Base-by-base conservation (phyloP, 2,888 invertebrate species). In the Noctua janthina region DNA sequence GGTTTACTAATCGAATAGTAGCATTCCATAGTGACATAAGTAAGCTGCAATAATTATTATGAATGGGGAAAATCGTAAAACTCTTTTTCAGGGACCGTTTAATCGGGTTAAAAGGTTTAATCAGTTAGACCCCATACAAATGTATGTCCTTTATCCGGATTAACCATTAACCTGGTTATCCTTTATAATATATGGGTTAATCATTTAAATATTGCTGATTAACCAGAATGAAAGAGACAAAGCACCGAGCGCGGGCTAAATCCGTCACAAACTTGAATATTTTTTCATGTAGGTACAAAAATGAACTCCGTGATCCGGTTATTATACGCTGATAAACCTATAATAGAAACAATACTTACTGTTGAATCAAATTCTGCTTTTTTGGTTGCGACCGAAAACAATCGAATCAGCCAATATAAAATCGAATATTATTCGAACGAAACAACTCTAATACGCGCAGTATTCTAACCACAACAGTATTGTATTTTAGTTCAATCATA, bases 341-440 rank as follows among this genome's bases (percentile, higher is more conserved):
- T 11, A 56, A 10, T 10, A 56, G 23, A 20, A n/a, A 64, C 64
- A 64, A 15, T 17, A 35, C 35, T 64, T 66, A 10, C 66, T 39
- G 20, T 66, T 13, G 23, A 67, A 13, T 43, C 13, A 43, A 43
- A 43, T 67, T 67, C 23, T n/a, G 13, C 13, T n/a, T 43, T 6
- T 43, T n/a, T 39, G 67, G 1, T 43, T 67, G 43, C 43, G 11
- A 43, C 35, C 56, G 46, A 54, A 78, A 72, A 51, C n/a, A 64
- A 84, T 69, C 62, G 81, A 69, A 56, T 35, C n/a, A 35, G 17
- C 10, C 43, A 29, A 46, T 56, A 23, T 20, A 20, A 5, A 64
- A 79, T 79, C 73, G 69, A 80, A 59, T 59, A 54, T 10, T 17
- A 79, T 69, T 82, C 83, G 66, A 84, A 83, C 71, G 59, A 43